Conservation (phyloP, 2,113 vertebrate species). For the Phalacrocorax carbo region DNA sequence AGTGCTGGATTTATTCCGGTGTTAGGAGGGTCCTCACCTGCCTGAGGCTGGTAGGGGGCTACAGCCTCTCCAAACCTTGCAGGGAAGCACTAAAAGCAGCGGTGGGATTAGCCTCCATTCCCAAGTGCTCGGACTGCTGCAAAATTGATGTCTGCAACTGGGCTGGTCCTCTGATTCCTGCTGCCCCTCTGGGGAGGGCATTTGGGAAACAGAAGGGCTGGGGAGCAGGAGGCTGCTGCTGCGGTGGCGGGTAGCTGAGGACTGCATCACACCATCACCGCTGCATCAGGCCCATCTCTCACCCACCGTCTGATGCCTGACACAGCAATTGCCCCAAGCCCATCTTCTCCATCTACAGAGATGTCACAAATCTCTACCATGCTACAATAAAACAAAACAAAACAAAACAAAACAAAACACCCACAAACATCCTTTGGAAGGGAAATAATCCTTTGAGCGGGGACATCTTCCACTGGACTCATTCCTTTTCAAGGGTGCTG, state of each 20-base stretch:
- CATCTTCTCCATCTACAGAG: neutral
- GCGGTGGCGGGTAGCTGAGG: neutral
- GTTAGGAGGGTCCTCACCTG: neutral
- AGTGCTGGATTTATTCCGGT: neutral
- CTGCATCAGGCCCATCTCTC: neutral
- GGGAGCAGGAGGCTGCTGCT: neutral
- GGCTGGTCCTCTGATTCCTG: neutral
- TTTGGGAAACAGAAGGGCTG: neutral
- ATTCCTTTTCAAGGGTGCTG: neutral
- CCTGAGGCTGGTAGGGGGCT: neutral
- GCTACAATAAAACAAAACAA: neutral
- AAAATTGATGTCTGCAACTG: neutral
- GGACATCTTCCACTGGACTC: rapidly evolving
- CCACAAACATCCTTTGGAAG: neutral
- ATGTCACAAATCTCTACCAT: neutral
- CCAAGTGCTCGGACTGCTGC: neutral
- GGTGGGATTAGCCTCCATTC: neutral
- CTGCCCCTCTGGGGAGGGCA: rapidly evolving
- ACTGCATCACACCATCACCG: neutral
- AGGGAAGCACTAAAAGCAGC: neutral
- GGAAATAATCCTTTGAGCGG: neutral
- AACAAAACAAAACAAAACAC: no score
- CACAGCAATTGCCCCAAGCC: neutral
- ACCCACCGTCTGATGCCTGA: neutral
- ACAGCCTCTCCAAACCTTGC: neutral